These are phyloP conservation scores for Bibio marci DNA, from an alignment of 2,888 invertebrate genomes.

Conservation along the genomic window DNA sequence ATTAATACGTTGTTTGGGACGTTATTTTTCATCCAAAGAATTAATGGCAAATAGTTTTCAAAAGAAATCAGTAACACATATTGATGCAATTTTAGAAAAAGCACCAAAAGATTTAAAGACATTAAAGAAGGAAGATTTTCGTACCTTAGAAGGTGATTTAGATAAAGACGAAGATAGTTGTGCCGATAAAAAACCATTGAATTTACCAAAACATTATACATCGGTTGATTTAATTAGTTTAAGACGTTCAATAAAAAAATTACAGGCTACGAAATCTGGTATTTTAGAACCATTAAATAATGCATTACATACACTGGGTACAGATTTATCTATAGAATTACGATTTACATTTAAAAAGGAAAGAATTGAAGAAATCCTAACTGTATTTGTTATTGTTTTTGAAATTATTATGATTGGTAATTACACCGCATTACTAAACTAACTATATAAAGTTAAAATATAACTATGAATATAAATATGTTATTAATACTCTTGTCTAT, in stretches of 20 bases:
- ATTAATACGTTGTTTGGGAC: constrained; percentile 56
- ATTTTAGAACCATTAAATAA: constrained; percentile 19
- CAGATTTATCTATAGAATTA: constrained; percentile 12
- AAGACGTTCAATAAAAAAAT: constrained; percentile 33
- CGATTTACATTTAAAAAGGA: constrained; percentile 11
- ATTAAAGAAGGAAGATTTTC: constrained; percentile 53
- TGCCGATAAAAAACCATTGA: constrained; percentile 14
- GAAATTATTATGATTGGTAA: constrained; percentile 58
- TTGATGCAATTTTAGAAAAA: constrained; percentile 34
- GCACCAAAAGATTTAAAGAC: constrained; percentile 25
- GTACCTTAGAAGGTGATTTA: constrained; percentile 56
- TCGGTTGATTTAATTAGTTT: constrained; percentile 41
- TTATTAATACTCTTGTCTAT: too few relatives aligned
- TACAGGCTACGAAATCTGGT: constrained; percentile 13
- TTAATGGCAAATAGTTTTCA: constrained; percentile 59
- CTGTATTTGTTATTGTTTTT: constrained; percentile 53
- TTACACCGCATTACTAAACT: background rate
- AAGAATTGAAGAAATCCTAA: constrained; percentile 21
- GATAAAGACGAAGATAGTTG: constrained; percentile 78
- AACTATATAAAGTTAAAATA: constrained; percentile 1
- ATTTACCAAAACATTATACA: constrained; percentile 13
- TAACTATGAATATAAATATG: constrained; percentile 8
- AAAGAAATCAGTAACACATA: constrained; percentile 25
- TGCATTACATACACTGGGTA: constrained; percentile 13
- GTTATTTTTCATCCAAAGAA: constrained; percentile 53